phyloP scores from a whole-genome alignment of 2,113 vertebrate genomes.

The Cygnus atratus region DNA sequence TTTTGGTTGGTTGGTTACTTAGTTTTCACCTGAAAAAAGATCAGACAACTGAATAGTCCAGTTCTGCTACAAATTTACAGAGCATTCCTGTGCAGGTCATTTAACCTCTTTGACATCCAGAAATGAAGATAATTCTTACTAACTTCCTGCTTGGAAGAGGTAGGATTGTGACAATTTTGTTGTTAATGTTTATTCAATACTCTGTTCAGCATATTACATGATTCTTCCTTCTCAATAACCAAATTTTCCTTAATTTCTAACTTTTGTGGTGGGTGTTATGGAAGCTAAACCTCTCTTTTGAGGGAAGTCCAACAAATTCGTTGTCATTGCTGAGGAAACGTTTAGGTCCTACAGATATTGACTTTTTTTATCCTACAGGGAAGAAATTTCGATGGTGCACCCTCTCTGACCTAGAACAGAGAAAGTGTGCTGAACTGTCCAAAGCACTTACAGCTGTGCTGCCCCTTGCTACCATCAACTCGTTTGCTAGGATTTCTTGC shows the following conservation, averaged over 20 bases:
- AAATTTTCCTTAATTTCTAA: not conserved
- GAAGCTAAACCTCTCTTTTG: not conserved
- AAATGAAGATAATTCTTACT: not conserved
- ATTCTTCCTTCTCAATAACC: not conserved
- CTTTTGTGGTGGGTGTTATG: not conserved
- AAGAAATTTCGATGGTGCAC: slow-evolving; percentile 93
- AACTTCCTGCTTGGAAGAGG: not conserved
- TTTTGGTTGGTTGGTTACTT: not conserved
- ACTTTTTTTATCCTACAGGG: slow-evolving; percentile 61
- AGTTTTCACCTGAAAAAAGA: not conserved
- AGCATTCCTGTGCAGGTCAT: not conserved
- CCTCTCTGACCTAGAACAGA: slow-evolving; percentile 86
- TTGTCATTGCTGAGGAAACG: not conserved
- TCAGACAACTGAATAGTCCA: not conserved
- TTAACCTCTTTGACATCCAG: not conserved
- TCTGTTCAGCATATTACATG: not conserved
- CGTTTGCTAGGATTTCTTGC: slow-evolving; percentile 84
- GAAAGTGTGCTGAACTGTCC: slow-evolving; percentile 88
- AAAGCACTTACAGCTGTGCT: slow-evolving; percentile 78
- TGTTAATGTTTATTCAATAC: not conserved
- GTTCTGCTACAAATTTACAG: not conserved
- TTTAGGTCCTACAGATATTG: not conserved
- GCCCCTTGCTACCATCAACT: slow-evolving; percentile 55
- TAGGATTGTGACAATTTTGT: not conserved
- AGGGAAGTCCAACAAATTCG: not conserved